Evolutionary conservation across 2,797 vertebrate species (phyloP).

Genomic region (Lacerta agilis): DNA sequence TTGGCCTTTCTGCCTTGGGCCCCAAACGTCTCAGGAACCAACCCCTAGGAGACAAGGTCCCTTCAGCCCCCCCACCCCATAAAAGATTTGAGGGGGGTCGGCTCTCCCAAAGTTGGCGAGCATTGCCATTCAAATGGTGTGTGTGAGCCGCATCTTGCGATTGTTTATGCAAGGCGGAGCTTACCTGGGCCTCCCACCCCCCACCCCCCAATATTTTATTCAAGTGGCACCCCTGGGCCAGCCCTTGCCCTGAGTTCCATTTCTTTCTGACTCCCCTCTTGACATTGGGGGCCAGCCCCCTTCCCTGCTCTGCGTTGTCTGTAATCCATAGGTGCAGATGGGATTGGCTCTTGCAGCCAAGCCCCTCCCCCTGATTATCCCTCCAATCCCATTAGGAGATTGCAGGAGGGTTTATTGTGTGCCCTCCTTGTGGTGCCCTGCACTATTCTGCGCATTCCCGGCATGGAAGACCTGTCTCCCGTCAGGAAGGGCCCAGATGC

Average conservation of each 20-base stretch:
- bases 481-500: not conserved
- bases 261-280: not conserved
- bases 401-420: not conserved
- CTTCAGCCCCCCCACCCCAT: too few relatives aligned
- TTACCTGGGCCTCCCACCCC: too few relatives aligned
- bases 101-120: too few relatives aligned
- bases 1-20: not conserved
- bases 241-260: not conserved
- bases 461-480: constrained; percentile 24
- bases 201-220: too few relatives aligned
- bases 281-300: not conserved
- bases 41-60: too few relatives aligned
- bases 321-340: not conserved
- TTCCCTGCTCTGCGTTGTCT: not conserved
- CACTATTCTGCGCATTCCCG: not conserved
- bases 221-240: too few relatives aligned
- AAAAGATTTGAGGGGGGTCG: too few relatives aligned
- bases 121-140: too few relatives aligned
- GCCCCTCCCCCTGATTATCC: constrained; percentile 7
- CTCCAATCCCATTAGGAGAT: constrained; percentile 34
- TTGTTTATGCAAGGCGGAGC: too few relatives aligned
- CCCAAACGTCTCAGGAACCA: not conserved
- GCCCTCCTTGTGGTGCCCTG: not conserved
- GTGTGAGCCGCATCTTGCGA: too few relatives aligned
- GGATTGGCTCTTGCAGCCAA: not conserved